Base-by-base conservation (phyloP, 1,140 invertebrate species). In the Carposina sasakii region DNA sequence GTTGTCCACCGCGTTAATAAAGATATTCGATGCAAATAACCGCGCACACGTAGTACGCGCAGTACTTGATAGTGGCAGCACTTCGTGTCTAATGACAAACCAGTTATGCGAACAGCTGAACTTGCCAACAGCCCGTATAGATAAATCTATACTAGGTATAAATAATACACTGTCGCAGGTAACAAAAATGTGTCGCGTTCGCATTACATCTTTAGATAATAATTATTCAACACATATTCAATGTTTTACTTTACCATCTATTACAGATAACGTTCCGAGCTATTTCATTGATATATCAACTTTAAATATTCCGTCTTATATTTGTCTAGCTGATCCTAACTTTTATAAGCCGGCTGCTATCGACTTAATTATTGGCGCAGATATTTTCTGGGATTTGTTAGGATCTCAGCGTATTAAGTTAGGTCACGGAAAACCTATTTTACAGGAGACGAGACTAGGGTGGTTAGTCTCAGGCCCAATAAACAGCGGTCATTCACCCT, bases 81-180 rank as follows among this genome's bases (percentile, higher is more conserved):
- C 37, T 3, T 40, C 37, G 2, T 40, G 37, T n/a, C 19, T 40
- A 13, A 40, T 40, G 37, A 40, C 37, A 12, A 21, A 40, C 12
- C 2, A 23, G 4, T 13, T 40, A 16, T 22, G n/a, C 12, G 12
- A 16, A 2, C 9, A 40, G 16, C 23, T 40, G 23, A 40, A 40
- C 23, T n/a, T 22, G 16, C 20, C 37, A 4, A 12, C n/a, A 4
- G 10, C n/a, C 10, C 16, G 15, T 12, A 12, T 40, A 40, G 15
- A 40, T 22, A 40, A 40, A 40, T 40, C 37, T 12, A 40, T 40
- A 21, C n/a, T 40, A 21, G 37, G 37, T 16, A 40, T 40, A 12
- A 40, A 40, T n/a, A 21, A 40, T 15, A 15, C 40, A 4, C 4
- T 13, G 31, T 33, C 13, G 15, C 31, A 15, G 3, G 13, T 33